Conservation (phyloP, 2,113 vertebrate genomes). For the Ornithorhynchus anatinus region DNA sequence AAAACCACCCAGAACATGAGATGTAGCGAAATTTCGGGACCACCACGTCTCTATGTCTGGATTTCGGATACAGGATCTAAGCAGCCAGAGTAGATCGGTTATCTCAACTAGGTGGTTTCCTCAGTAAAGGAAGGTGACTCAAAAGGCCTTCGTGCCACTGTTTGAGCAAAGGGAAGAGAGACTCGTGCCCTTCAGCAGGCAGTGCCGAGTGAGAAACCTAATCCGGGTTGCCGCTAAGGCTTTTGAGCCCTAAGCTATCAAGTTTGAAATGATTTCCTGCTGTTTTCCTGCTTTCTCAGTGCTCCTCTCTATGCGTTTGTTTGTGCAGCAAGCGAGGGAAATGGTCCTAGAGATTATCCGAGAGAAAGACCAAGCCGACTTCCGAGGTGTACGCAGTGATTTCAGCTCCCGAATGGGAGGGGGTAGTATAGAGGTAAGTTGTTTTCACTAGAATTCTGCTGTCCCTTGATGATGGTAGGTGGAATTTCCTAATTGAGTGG, state of each 20-base stretch:
- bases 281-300: background rate
- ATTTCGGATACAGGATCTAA: no score
- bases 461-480: no score
- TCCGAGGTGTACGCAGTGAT: slow-evolving; percentile 85
- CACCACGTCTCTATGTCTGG: no score
- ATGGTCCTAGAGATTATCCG: slow-evolving; percentile 96
- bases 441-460: background rate
- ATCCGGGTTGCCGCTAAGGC: background rate
- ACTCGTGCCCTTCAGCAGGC: no score
- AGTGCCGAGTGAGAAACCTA: background rate
- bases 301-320: slow-evolving; percentile 60
- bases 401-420: slow-evolving; percentile 90
- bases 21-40: background rate
- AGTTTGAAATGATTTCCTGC: background rate
- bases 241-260: background rate
- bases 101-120: no score
- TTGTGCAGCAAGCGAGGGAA: slow-evolving; percentile 92
- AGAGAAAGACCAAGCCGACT: slow-evolving; percentile 96
- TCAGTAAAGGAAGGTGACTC: no score
- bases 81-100: no score
- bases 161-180: no score
- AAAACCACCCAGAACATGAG: background rate
- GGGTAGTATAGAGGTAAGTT: slow-evolving; percentile 90
- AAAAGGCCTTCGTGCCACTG: no score
- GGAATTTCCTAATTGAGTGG: no score